Base-by-base conservation (phyloP, 2,113 vertebrate genomes). In the Pteropus alecto region DNA sequence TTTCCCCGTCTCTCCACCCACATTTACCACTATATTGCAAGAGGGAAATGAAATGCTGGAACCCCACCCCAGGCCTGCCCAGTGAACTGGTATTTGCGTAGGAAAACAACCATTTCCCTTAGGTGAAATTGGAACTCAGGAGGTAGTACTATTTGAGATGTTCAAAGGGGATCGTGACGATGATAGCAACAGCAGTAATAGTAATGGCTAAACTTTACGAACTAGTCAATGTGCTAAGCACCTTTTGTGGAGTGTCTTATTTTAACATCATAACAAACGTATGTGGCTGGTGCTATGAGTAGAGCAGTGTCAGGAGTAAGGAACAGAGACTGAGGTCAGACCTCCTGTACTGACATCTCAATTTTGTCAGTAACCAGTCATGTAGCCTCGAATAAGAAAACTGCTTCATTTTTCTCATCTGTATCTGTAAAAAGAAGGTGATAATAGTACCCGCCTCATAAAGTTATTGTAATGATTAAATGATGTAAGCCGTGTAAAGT, bases 1-100 rank as follows among this genome's bases (percentile, higher is more conserved):
- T 22, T 86, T 85, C 9, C 19, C 15, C 96, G 14, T 83, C 61
- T 92, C 48, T 73, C 10, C 6, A 48, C 16, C 13, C 48, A 74
- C 8, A 58, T 76, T 51, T 51, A 30, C 18, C 11, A 6, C 18
- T 87, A 9, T 71, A 67, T 93, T 71, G 60, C 22, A 43, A 18
- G 51, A 95, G 41, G 41, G 78, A 67, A 85, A 65, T 88, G 51
- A 81, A 95, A 87, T 67, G 51, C 61, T 93, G 48, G 38, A 88
- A 61, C 21, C 3, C 22, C 2, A 73, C 41, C 30, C 16, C 26
- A 33, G 18, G 61, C 58, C 58, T 90, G 58, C 43, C n/a, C 19
- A 41, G 7, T 73, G 51, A 93, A 22, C 46, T 74, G n/a, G 26
- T 74, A 65, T 79, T 18, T 43, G 84, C 41, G 9, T 79, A 81